These are phyloP conservation scores for Polietes domitor DNA, from an alignment of 2,888 invertebrate species.

Conservation along the genomic window DNA sequence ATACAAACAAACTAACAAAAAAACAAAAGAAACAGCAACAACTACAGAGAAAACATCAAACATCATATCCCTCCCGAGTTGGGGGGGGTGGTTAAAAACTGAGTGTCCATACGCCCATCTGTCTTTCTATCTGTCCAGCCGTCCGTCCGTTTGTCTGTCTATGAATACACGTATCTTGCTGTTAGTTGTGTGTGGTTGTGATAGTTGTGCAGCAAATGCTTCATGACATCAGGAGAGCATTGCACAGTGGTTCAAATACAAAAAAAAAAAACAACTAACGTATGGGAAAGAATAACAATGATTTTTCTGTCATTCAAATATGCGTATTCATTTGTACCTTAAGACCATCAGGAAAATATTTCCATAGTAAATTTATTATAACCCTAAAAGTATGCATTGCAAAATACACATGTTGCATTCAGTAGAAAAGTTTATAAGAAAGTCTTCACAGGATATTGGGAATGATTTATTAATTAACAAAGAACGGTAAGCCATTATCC, in stretches of 20 bases:
- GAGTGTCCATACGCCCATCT: not conserved
- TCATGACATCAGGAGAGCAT: not conserved
- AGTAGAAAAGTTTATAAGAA: too few species aligned
- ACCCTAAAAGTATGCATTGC: too few species aligned
- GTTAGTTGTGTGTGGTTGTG: not conserved
- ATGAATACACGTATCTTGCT: not conserved
- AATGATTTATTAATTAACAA: too few species aligned
- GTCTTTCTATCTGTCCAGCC: not conserved
- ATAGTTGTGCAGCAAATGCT: conserved; percentile 2
- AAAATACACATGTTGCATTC: too few species aligned
- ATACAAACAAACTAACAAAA: conserved; percentile 1
- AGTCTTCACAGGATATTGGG: too few species aligned
- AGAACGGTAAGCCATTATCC: too few species aligned
- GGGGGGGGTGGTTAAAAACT: not conserved
- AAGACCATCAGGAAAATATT: too few species aligned
- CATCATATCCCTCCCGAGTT: conserved; percentile 13
- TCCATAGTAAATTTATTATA: too few species aligned
- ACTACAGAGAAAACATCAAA: not conserved
- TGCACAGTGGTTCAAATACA: not conserved
- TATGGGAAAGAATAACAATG: too few species aligned
- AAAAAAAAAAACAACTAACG: too few species aligned
- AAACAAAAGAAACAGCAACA: conserved; percentile 13
- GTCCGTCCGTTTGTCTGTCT: not conserved
- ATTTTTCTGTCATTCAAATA: too few species aligned
- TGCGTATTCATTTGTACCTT: too few species aligned